These are phyloP conservation scores for Conus ventricosus DNA, from an alignment of 1,140 invertebrate species.

Conservation along the genomic window DNA sequence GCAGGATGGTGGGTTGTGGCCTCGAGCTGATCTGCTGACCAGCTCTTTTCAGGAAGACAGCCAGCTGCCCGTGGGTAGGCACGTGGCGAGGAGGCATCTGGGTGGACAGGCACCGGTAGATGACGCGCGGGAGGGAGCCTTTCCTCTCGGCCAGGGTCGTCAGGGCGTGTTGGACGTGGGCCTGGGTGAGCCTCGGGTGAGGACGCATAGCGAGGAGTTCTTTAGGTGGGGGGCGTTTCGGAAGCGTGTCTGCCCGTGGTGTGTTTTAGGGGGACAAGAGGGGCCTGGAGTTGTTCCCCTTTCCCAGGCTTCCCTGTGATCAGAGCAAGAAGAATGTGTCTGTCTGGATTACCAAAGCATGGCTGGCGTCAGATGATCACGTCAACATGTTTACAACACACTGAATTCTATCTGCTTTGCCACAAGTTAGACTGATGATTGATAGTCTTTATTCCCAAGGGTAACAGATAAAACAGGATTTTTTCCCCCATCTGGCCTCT, in stretches of 20 bases:
- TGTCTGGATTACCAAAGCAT: too few relatives aligned
- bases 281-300: too few relatives aligned
- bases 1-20: neutral
- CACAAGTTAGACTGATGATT: too few relatives aligned
- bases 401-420: too few relatives aligned
- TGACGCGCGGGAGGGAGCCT: neutral
- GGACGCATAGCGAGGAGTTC: neutral
- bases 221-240: neutral
- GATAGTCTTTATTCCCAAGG: too few relatives aligned
- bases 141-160: neutral
- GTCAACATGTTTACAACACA: too few relatives aligned
- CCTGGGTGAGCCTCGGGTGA: neutral
- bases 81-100: neutral
- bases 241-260: neutral
- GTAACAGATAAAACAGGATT: too few relatives aligned
- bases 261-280: neutral
- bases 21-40: neutral
- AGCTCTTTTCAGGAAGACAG: neutral
- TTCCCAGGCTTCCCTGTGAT: too few relatives aligned
- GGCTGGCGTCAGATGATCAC: too few relatives aligned
- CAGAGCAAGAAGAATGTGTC: too few relatives aligned
- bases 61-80: neutral
- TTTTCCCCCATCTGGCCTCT: too few relatives aligned
- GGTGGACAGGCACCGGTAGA: neutral
- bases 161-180: neutral